phyloP scores from a whole-genome alignment of 2,797 vertebrate genomes.

The Sebastes elongatus region DNA sequence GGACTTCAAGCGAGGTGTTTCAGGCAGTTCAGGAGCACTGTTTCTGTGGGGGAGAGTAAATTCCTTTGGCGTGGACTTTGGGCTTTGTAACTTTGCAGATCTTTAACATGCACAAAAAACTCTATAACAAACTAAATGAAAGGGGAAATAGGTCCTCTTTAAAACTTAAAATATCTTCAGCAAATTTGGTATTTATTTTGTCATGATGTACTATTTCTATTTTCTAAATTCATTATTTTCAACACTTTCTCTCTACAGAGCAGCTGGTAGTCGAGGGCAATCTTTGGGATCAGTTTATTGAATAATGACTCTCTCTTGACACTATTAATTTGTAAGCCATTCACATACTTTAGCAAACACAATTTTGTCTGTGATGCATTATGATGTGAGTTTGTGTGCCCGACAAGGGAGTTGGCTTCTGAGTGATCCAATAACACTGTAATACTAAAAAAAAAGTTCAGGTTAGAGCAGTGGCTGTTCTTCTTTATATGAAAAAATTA shows the following conservation, averaged over 20 bases:
- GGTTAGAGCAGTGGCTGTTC: background rate
- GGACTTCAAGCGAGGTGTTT: too few species aligned
- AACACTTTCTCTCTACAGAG: background rate
- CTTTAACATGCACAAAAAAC: too few species aligned
- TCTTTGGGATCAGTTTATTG: conserved; percentile 8
- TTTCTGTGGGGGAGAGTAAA: too few species aligned
- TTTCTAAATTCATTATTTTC: background rate
- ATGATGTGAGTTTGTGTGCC: background rate
- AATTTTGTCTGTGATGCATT: background rate
- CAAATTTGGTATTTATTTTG: background rate
- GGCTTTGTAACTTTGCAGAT: too few species aligned
- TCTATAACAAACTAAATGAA: too few species aligned
- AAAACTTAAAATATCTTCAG: background rate
- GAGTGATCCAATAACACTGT: background rate
- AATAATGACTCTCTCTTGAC: background rate
- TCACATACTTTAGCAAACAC: background rate
- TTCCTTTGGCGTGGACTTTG: too few species aligned
- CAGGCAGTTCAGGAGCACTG: too few species aligned
- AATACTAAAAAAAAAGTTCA: background rate
- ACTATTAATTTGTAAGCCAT: background rate
- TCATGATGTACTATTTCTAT: background rate
- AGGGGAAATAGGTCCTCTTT: too few species aligned
- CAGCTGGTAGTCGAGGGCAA: background rate
- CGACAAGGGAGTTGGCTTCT: background rate
- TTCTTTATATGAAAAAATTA: too few species aligned